Conservation (phyloP, 2,888 invertebrate genomes). For the Frankliniella intonsa region DNA sequence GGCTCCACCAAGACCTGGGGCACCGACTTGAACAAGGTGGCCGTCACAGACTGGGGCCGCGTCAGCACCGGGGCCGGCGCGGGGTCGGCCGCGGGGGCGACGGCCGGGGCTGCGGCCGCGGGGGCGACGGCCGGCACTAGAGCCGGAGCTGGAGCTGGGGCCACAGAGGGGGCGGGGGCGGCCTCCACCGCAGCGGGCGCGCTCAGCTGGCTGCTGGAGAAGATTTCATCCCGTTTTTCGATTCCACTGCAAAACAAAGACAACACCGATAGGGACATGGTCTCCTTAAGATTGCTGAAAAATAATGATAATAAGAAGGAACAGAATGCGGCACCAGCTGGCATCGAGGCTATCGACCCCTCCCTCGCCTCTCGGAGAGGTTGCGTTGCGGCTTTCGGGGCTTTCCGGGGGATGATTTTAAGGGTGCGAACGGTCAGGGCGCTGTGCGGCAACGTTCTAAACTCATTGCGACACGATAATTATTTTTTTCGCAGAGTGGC, state of each 20-base stretch:
- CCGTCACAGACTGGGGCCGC: slow-evolving; percentile 45
- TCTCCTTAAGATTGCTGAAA: background rate
- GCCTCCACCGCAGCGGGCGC: slow-evolving; percentile 42
- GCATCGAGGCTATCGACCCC: too few relatives aligned
- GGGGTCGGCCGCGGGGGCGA: background rate
- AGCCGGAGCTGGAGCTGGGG: slow-evolving; percentile 35
- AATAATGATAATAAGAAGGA: too few relatives aligned
- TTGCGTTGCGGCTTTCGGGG: too few relatives aligned
- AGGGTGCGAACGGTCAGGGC: too few relatives aligned
- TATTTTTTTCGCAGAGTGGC: too few relatives aligned
- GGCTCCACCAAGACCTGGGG: slow-evolving; percentile 31
- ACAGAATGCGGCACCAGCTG: too few relatives aligned
- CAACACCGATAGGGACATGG: slow-evolving; percentile 36
- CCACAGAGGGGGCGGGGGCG: slow-evolving; percentile 35
- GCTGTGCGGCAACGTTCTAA: too few relatives aligned
- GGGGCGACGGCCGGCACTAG: slow-evolving; percentile 29
- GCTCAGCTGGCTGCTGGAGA: slow-evolving; percentile 60
- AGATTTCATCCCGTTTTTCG: slow-evolving; percentile 73
- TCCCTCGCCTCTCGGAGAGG: too few relatives aligned
- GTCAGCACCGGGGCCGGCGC: slow-evolving; percentile 31
- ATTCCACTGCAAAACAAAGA: slow-evolving; percentile 60
- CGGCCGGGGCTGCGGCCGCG: slow-evolving; percentile 23
- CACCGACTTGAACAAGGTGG: slow-evolving; percentile 43
- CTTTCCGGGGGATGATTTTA: too few relatives aligned
- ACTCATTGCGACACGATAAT: too few relatives aligned